Percentiles rank a stretch among this genome's conserved stretches.
Evolutionary conservation across 2,888 invertebrate genomes (phyloP).

Genomic region (Ferdinandea cuprea): DNA sequence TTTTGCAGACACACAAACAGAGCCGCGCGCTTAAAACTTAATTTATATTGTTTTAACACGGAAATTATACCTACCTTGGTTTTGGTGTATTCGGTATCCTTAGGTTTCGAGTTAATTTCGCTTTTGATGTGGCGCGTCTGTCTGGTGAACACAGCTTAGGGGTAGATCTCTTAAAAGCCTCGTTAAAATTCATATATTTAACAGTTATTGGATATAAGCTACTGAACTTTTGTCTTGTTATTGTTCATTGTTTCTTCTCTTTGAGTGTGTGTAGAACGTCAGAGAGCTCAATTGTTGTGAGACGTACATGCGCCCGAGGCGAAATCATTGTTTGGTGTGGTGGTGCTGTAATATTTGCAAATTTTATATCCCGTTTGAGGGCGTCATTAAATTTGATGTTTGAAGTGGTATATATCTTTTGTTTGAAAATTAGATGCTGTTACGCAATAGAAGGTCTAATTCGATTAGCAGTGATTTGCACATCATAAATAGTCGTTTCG

Average conservation of each 20-base stretch:
- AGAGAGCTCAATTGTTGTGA: constrained; percentile 36
- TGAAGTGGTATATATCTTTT: neutral
- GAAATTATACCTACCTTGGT: constrained; percentile 22
- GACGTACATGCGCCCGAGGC: constrained; percentile 16
- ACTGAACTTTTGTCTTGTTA: constrained; percentile 42
- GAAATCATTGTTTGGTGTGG: constrained; percentile 16
- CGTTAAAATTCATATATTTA: constrained; percentile 53
- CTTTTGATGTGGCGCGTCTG: constrained; percentile 38
- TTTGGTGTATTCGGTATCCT: constrained; percentile 6
- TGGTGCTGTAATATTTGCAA: constrained; percentile 28
- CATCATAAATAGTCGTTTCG: neutral
- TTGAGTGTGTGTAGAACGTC: constrained; percentile 28
- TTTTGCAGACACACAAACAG: constrained; percentile 18
- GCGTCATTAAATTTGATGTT: constrained; percentile 32
- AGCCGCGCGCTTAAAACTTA: constrained; percentile 47
- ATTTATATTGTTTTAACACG: constrained; percentile 41
- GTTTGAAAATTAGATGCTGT: constrained; percentile 14
- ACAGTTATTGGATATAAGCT: constrained; percentile 63
- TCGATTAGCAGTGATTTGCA: constrained; percentile 31
- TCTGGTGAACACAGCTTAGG: constrained; percentile 52
- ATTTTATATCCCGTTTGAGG: constrained; percentile 37
- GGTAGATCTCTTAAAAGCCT: constrained; percentile 41
- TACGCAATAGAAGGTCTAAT: constrained; percentile 9
- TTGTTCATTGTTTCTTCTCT: neutral
- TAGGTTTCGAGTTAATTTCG: constrained; percentile 29